Evolutionary conservation across 2,888 invertebrate species (phyloP).

Genomic region (Podabrus alpinus): DNA sequence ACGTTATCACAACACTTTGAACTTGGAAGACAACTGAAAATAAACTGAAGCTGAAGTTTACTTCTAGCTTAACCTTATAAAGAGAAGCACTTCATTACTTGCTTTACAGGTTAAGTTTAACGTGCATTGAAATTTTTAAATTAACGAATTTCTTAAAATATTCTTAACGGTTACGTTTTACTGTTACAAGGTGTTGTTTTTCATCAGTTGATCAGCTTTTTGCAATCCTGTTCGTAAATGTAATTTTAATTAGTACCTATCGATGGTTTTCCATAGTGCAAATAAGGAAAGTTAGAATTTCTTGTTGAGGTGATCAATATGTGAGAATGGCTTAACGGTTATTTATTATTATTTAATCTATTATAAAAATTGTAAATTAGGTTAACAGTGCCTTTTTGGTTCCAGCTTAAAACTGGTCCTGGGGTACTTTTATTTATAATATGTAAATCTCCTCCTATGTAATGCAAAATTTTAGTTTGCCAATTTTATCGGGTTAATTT

Average conservation of each 20-base stretch:
- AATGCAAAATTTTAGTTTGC: no score
- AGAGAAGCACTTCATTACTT: constrained; percentile 10
- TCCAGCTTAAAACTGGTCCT: no score
- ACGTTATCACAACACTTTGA: constrained; percentile 12
- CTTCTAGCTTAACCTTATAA: constrained; percentile 15
- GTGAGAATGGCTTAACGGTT: no score
- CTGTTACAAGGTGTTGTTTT: constrained; percentile 19
- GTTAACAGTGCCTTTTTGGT: no score
- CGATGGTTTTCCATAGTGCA: not conserved
- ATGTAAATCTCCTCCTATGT: no score
- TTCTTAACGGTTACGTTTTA: constrained; percentile 32
- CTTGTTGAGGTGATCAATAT: no score
- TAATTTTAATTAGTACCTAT: not conserved
- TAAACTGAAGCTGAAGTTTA: constrained; percentile 13
- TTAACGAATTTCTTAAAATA: constrained; percentile 30
- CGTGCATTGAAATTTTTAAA: constrained; percentile 42
- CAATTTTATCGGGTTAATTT: no score
- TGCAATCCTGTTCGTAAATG: not conserved
- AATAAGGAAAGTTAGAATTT: not conserved
- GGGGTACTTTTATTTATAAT: no score
- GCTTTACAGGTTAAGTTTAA: constrained; percentile 35
- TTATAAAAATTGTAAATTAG: no score
- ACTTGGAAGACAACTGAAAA: constrained; percentile 16
- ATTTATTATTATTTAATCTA: no score
- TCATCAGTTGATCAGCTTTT: not conserved